Percentiles rank a stretch among this genome's conserved stretches.
Evolutionary conservation across 37 sponge, comb jelly and placozoan species (phyloP).

Genomic region (Cladorhizidae sp.): DNA sequence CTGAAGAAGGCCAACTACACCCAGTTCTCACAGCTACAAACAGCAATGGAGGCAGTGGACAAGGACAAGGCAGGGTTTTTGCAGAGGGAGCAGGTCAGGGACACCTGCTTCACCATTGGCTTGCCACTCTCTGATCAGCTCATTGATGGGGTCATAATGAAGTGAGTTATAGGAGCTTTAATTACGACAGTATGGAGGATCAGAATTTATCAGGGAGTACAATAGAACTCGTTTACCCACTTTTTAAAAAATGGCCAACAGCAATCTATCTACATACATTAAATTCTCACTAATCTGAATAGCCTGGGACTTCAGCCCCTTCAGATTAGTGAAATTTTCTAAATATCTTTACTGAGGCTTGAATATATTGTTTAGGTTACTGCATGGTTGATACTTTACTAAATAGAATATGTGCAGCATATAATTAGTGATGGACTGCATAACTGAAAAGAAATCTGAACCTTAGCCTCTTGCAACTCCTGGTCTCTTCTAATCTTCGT

Average conservation of each 20-base stretch:
- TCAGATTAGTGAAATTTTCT: too few species aligned
- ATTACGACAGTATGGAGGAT: not conserved
- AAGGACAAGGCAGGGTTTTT: conserved; percentile 45
- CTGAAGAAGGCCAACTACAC: conserved; percentile 60
- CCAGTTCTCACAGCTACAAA: conserved; percentile 24
- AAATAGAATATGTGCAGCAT: too few species aligned
- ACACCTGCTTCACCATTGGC: conserved; percentile 22
- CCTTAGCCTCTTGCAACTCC: too few species aligned
- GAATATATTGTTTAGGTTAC: not conserved
- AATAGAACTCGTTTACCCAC: not conserved
- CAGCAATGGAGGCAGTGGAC: conserved; percentile 21
- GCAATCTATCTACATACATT: too few species aligned
- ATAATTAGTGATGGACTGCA: too few species aligned
- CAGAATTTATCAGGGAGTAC: not conserved
- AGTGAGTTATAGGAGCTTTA: conserved; percentile 37
- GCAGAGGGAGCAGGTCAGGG: conserved; percentile 22
- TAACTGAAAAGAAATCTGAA: too few species aligned
- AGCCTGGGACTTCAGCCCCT: too few species aligned
- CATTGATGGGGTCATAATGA: conserved; percentile 71
- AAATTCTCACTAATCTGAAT: too few species aligned
- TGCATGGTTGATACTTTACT: too few species aligned
- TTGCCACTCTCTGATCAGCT: conserved; percentile 78
- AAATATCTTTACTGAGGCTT: not conserved
- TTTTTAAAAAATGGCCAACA: not conserved
- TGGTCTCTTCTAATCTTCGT: too few species aligned